Evolutionary conservation across 2,888 invertebrate species (phyloP).

Genomic region (Arctia plantaginis): DNA sequence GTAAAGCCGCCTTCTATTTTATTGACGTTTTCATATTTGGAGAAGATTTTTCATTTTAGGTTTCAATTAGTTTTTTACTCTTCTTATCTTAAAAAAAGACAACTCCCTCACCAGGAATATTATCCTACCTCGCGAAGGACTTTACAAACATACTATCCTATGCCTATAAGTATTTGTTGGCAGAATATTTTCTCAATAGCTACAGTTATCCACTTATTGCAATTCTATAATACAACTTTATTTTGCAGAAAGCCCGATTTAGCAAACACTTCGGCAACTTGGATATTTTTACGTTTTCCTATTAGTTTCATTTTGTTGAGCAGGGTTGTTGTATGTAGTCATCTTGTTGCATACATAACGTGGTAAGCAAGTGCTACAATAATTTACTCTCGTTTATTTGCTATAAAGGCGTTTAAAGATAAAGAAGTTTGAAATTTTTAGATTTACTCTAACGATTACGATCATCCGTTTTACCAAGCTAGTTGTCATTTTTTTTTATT

Average conservation of each 20-base stretch:
- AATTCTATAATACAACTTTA: background rate
- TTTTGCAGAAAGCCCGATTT: background rate
- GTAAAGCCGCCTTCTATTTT: slow-evolving; percentile 13
- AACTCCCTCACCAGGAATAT: too few relatives aligned
- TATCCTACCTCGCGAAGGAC: too few relatives aligned
- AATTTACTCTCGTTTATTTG: background rate
- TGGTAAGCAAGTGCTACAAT: background rate
- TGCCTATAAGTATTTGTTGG: background rate
- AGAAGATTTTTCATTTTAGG: background rate
- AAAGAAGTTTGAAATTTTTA: background rate
- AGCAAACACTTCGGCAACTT: background rate
- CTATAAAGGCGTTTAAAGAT: background rate
- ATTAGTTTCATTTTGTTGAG: background rate
- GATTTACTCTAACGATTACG: background rate
- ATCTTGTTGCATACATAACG: background rate
- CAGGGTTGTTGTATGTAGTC: background rate
- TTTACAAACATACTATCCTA: too few relatives aligned
- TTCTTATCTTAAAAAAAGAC: background rate
- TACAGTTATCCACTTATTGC: background rate
- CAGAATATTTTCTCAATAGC: background rate
- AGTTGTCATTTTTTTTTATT: background rate
- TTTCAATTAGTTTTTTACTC: background rate
- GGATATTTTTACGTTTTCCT: background rate
- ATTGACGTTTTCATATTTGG: background rate
- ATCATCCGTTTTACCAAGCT: background rate